A percentile compares a stretch with the other conserved stretches of the same genome.
These are phyloP conservation scores for Takifugu bimaculatus DNA, from an alignment of 2,113 vertebrate genomes.

Conservation along the genomic window DNA sequence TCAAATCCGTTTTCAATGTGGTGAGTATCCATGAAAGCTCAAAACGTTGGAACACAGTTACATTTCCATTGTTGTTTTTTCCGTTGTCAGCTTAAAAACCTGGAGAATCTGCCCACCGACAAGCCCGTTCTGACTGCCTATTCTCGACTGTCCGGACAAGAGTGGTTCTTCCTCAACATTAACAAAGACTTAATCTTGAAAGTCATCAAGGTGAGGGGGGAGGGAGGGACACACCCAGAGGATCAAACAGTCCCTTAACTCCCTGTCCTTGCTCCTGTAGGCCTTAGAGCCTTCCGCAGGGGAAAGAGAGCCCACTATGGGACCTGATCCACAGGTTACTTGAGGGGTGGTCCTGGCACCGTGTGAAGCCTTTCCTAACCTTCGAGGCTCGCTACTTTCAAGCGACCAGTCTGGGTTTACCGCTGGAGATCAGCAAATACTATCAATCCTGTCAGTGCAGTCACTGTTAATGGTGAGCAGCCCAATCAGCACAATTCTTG, in stretches of 20 bases:
- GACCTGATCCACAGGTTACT: conserved; percentile 52
- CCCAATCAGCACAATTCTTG: background rate
- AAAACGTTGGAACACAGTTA: background rate
- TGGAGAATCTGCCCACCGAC: conserved; percentile 53
- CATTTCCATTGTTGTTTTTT: background rate
- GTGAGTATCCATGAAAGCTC: conserved; percentile 46
- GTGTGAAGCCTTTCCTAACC: conserved; percentile 61
- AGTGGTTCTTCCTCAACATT: conserved; percentile 65
- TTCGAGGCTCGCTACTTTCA: conserved; percentile 70
- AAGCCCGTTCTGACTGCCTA: conserved; percentile 57
- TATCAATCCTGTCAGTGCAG: conserved; percentile 46
- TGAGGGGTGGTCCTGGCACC: conserved; percentile 63
- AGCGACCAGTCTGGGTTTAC: conserved; percentile 71
- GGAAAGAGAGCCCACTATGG: conserved; percentile 60
- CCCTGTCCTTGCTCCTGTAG: conserved; percentile 36
- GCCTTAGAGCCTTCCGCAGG: conserved; percentile 42
- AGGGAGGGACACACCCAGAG: background rate
- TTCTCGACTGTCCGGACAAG: conserved; percentile 66
- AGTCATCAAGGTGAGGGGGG: conserved; percentile 57
- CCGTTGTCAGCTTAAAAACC: conserved; percentile 65
- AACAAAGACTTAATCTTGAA: conserved; percentile 53
- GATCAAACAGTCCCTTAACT: background rate
- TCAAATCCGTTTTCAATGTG: conserved; percentile 51
- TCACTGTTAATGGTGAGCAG: conserved; percentile 69
- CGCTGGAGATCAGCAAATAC: conserved; percentile 77